Conservation (phyloP, 2,888 invertebrate species). For the Deilephila elpenor region DNA sequence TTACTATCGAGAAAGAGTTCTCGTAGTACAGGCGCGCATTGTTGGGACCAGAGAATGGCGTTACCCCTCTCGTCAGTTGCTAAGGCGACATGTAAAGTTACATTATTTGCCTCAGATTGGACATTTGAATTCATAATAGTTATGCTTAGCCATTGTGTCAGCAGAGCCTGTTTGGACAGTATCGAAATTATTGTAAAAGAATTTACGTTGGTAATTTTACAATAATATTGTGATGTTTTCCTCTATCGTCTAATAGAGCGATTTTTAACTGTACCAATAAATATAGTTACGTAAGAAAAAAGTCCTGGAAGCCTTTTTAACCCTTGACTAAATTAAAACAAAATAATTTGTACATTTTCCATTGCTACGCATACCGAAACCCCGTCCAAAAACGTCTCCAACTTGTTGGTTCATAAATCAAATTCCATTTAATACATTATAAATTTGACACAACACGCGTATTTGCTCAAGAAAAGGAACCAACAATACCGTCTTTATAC, state of each 20-base stretch:
- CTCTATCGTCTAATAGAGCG: no score
- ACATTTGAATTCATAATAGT: conserved; percentile 46
- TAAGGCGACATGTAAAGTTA: conserved; percentile 54
- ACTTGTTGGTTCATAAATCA: no score
- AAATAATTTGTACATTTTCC: no score
- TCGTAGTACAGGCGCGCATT: conserved; percentile 41
- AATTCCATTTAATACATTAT: not conserved
- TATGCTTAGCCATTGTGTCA: conserved; percentile 31
- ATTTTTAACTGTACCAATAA: no score
- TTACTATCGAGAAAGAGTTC: conserved; percentile 33
- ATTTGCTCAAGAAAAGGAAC: conserved; percentile 15
- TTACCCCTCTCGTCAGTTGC: conserved; percentile 49
- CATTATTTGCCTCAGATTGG: conserved; percentile 53
- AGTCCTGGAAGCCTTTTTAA: no score
- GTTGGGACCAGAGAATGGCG: conserved; percentile 43
- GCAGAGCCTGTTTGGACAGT: not conserved
- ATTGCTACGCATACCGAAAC: no score
- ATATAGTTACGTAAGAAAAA: no score
- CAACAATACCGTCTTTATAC: conserved; percentile 33
- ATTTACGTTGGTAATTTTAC: no score
- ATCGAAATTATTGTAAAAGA: not conserved
- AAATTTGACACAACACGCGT: not conserved
- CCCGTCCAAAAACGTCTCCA: no score
- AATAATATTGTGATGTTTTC: no score
- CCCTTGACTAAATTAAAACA: no score